phyloP scores from a whole-genome alignment of 1,140 invertebrate species.

The Bombus difficillimus region DNA sequence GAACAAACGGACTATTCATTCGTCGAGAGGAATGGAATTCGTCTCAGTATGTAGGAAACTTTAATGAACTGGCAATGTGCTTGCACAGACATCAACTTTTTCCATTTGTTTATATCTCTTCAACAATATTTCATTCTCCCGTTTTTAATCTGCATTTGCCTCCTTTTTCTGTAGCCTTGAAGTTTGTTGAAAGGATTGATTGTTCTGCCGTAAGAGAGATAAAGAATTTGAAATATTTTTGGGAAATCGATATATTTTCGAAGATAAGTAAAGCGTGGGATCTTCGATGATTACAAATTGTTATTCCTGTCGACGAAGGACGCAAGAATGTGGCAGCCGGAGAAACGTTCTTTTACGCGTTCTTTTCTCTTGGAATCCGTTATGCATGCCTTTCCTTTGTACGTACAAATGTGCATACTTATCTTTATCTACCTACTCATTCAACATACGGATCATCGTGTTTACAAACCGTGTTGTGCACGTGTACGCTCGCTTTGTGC shows the following conservation, averaged over 20 bases:
- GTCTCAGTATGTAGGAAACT: neutral
- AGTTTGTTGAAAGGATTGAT: neutral
- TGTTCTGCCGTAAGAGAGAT: neutral
- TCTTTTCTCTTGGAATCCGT: constrained; percentile 9
- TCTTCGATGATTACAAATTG: neutral
- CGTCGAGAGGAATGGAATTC: constrained; percentile 15
- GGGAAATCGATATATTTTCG: too few relatives aligned
- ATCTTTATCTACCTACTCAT: constrained; percentile 17
- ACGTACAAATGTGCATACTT: constrained; percentile 23
- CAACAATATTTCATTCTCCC: neutral
- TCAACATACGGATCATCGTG: constrained; percentile 30
- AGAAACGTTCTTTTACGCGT: neutral
- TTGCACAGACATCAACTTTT: neutral
- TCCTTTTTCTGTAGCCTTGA: neutral
- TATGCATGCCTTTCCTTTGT: constrained; percentile 44
- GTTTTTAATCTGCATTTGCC: neutral
- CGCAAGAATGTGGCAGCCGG: neutral
- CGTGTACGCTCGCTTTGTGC: constrained; percentile 17
- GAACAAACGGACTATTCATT: constrained; percentile 44
- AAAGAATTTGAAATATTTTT: neutral
- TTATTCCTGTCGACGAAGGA: neutral
- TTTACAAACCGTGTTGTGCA: neutral
- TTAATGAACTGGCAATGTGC: neutral
- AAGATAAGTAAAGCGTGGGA: neutral
- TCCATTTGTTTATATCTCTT: neutral